Percentiles rank a stretch among this genome's conserved stretches.
These are phyloP conservation scores for Schlechtendalia chinensis DNA, from an alignment of 1,140 invertebrate species.

Conservation along the genomic window DNA sequence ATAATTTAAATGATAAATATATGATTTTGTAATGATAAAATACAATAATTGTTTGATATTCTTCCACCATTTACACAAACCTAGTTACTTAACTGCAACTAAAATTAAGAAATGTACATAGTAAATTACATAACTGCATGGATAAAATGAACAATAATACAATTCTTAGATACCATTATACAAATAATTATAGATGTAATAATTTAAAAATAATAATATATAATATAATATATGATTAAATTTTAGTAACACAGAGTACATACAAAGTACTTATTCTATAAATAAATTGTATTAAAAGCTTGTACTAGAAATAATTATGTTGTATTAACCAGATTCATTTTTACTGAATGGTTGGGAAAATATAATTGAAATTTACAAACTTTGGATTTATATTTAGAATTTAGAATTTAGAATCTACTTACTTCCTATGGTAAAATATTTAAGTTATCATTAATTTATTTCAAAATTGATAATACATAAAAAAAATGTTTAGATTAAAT, in stretches of 20 bases:
- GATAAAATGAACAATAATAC: slow-evolving; percentile 44
- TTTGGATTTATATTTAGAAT: background rate
- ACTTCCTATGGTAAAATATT: background rate
- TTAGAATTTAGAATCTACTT: background rate
- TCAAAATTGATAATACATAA: background rate
- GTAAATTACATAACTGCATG: slow-evolving; percentile 35
- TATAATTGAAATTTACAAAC: background rate
- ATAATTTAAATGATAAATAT: slow-evolving; percentile 22
- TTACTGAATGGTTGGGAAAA: background rate
- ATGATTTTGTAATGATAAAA: slow-evolving; percentile 40
- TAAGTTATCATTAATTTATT: background rate
- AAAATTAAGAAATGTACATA: slow-evolving; percentile 45
- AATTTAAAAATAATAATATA: slow-evolving; percentile 31
- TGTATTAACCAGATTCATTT: slow-evolving; percentile 9
- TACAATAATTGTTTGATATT: slow-evolving; percentile 37
- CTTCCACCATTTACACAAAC: slow-evolving; percentile 50
- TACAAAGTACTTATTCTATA: slow-evolving; percentile 22
- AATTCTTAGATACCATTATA: slow-evolving; percentile 28
- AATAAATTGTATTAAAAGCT: background rate
- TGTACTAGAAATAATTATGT: slow-evolving; percentile 7
- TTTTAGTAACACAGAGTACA: slow-evolving; percentile 41
- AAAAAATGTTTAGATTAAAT: background rate
- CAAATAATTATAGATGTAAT: background rate
- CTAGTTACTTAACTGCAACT: slow-evolving; percentile 36
- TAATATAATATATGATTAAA: slow-evolving; percentile 20